Conservation (phyloP, 53 echinoderm and acorn worm genomes). For the Henricia sp. region DNA sequence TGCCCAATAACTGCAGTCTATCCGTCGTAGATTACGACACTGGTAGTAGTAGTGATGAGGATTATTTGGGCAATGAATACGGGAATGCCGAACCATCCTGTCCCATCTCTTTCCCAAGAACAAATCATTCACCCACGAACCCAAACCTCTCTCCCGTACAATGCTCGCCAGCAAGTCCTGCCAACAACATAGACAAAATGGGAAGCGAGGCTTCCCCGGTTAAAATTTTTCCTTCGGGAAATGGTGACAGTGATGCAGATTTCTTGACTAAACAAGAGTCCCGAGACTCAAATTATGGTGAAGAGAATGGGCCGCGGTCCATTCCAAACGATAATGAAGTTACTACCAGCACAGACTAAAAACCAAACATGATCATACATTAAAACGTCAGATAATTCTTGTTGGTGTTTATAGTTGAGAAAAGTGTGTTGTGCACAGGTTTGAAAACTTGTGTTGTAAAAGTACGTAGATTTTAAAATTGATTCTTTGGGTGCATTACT, state of each 20-base stretch:
- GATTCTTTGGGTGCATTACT: too few species aligned
- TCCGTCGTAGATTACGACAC: slow-evolving; percentile 57
- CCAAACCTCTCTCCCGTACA: slow-evolving; percentile 56
- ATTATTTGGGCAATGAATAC: neutral
- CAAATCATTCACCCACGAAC: slow-evolving; percentile 34
- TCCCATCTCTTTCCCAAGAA: slow-evolving; percentile 5
- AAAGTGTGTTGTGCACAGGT: slow-evolving; percentile 58
- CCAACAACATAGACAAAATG: neutral
- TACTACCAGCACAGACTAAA: slow-evolving; percentile 16
- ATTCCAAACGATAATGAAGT: slow-evolving; percentile 12
- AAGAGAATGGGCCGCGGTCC: slow-evolving; percentile 34
- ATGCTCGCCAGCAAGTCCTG: slow-evolving; percentile 71
- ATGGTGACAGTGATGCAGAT: slow-evolving; percentile 22
- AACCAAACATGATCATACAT: neutral
- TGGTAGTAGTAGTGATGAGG: slow-evolving; percentile 49
- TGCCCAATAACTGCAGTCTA: slow-evolving; percentile 45
- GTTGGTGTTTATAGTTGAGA: slow-evolving; percentile 46
- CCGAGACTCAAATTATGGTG: slow-evolving; percentile 10
- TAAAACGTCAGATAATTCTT: slow-evolving; percentile 19
- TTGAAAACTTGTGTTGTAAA: too few species aligned
- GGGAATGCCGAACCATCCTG: slow-evolving; percentile 1
- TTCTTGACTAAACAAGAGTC: slow-evolving; percentile 6
- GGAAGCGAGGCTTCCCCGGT: slow-evolving; percentile 12
- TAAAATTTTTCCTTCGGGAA: neutral
- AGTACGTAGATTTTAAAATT: slow-evolving; percentile 51